Evolutionary conservation across 2,113 vertebrate genomes (phyloP).

Genomic region (Hystrix brachyura): DNA sequence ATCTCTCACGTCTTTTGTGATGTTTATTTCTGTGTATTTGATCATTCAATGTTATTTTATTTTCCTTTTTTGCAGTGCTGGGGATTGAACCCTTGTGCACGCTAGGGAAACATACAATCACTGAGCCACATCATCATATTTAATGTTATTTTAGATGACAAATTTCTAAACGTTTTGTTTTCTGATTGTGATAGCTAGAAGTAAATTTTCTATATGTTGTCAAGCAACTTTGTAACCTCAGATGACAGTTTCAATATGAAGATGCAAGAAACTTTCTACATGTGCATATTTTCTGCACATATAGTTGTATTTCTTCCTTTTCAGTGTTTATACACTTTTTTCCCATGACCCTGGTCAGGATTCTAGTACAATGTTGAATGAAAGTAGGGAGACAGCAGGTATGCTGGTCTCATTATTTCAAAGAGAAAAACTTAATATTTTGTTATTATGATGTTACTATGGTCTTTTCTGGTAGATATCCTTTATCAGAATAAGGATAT

Average conservation of each 20-base stretch:
- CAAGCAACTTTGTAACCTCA: slow-evolving; percentile 22
- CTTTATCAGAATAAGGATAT: slow-evolving; percentile 42
- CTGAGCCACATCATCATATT: neutral
- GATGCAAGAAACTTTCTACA: neutral
- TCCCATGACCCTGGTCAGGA: neutral
- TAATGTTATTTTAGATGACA: slow-evolving; percentile 24
- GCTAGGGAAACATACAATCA: neutral
- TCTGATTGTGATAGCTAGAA: neutral
- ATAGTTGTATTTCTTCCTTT: slow-evolving; percentile 25
- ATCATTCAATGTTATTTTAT: slow-evolving; percentile 19
- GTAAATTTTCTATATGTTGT: slow-evolving; percentile 23
- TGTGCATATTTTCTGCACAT: neutral
- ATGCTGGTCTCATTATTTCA: neutral
- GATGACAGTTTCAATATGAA: slow-evolving; percentile 6
- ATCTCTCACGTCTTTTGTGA: slow-evolving; percentile 23
- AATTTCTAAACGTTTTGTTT: slow-evolving; percentile 3
- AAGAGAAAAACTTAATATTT: slow-evolving; percentile 48
- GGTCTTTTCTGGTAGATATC: neutral
- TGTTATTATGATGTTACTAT: slow-evolving; percentile 25
- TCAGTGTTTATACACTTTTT: neutral
- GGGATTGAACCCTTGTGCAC: neutral
- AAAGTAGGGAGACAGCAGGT: neutral
- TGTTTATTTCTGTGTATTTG: neutral
- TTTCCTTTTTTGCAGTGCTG: neutral
- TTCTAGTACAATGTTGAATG: neutral